Percentiles rank a stretch among this genome's conserved stretches.
These are phyloP conservation scores for Mimachlamys varia DNA, from an alignment of 2,888 invertebrate genomes.

Conservation along the genomic window DNA sequence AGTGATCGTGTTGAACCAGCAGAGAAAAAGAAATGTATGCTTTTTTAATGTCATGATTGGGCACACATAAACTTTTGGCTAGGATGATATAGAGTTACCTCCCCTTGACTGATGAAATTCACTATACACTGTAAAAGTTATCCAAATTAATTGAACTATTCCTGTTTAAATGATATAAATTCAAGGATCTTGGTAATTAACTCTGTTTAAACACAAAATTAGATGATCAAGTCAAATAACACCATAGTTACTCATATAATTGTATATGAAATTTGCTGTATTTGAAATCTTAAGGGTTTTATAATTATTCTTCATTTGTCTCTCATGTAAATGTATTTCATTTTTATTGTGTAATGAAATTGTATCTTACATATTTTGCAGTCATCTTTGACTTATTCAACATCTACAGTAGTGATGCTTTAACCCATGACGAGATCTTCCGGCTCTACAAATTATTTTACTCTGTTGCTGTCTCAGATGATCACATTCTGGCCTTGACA, in stretches of 20 bases:
- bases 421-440: slow-evolving; percentile 71
- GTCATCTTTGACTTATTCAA: slow-evolving; percentile 72
- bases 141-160: too few species aligned
- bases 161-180: too few species aligned
- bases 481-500: slow-evolving; percentile 70
- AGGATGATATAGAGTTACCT: background rate
- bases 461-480: slow-evolving; percentile 65
- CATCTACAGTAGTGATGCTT: slow-evolving; percentile 61
- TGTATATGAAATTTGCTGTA: too few species aligned
- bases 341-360: background rate
- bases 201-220: too few species aligned
- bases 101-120: background rate
- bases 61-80: background rate
- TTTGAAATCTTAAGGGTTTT: too few species aligned
- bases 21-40: slow-evolving; percentile 70
- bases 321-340: background rate
- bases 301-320: too few species aligned
- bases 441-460: slow-evolving; percentile 68
- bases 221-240: too few species aligned
- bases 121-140: too few species aligned
- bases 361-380: slow-evolving; percentile 46
- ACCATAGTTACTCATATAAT: too few species aligned
- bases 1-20: slow-evolving; percentile 60
- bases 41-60: background rate
- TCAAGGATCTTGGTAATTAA: too few species aligned